phyloP scores from a whole-genome alignment of 2,797 vertebrate species.

The Dryobates pubescens region DNA sequence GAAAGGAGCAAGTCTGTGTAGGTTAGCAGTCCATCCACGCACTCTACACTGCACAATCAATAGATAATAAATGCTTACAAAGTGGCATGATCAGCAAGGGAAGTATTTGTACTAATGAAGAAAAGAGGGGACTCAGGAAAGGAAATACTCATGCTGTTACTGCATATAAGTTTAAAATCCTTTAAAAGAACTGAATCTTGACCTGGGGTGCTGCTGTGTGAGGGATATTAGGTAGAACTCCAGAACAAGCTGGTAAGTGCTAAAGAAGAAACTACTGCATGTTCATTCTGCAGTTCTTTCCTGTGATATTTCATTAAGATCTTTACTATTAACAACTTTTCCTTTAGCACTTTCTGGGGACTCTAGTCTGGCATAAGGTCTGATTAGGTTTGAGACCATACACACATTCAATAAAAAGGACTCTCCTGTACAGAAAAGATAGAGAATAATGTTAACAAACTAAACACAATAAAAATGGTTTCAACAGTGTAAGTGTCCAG shows the following conservation, averaged over 20 bases:
- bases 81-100: background rate
- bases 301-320: background rate
- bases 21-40: background rate
- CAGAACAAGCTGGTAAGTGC: background rate
- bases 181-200: background rate
- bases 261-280: background rate
- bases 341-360: background rate
- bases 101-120: background rate
- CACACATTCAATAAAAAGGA: background rate
- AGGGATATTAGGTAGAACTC: background rate
- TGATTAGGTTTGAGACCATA: background rate
- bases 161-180: background rate
- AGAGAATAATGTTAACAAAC: background rate
- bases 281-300: background rate
- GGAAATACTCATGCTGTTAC: background rate
- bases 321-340: background rate
- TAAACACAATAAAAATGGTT: background rate
- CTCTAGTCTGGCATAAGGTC: background rate
- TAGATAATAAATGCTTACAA: conserved; percentile 22
- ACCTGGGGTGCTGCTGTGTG: background rate
- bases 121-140: background rate
- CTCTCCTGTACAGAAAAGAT: background rate
- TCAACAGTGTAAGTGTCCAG: background rate
- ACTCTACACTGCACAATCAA: background rate
- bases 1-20: background rate